Conservation (phyloP, 2,888 invertebrate species). For the Melikaiella ostensackeni region DNA sequence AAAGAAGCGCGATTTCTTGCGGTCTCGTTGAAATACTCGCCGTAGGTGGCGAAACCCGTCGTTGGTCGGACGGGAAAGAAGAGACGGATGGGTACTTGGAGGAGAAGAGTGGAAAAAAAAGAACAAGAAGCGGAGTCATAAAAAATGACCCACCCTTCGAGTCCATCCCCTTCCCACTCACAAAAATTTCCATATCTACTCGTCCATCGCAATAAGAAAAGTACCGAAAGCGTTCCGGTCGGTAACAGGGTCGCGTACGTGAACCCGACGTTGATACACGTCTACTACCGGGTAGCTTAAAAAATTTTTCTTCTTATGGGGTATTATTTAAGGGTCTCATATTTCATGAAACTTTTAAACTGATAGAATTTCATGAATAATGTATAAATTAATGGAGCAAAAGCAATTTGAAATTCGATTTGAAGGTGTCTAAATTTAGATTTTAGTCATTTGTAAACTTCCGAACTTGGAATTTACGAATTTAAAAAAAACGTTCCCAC, state of each 20-base stretch:
- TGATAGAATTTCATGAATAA: not conserved
- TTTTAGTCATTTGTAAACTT: too few relatives aligned
- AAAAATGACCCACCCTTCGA: constrained; percentile 52
- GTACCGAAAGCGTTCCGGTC: constrained; percentile 54
- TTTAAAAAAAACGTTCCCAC: too few relatives aligned
- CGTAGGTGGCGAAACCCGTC: constrained; percentile 35
- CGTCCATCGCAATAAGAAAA: constrained; percentile 54
- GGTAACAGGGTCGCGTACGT: constrained; percentile 54
- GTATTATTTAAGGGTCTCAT: not conserved
- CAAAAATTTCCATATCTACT: constrained; percentile 56
- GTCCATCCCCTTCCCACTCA: constrained; percentile 47
- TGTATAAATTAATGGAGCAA: too few relatives aligned
- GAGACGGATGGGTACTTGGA: constrained; percentile 38
- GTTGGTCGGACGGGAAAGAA: constrained; percentile 24
- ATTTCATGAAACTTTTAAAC: not conserved
- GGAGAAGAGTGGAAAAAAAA: constrained; percentile 32
- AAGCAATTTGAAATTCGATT: too few relatives aligned
- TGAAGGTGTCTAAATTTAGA: too few relatives aligned
- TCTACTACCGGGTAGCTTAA: constrained; percentile 10
- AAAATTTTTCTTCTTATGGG: not conserved
- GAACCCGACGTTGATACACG: constrained; percentile 42
- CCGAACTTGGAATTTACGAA: too few relatives aligned
- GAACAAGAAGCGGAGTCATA: constrained; percentile 50
- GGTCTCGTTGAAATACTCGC: constrained; percentile 29
- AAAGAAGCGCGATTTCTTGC: constrained; percentile 25